Conservation (phyloP, 1,140 invertebrate genomes). For the Neelides sp. region DNA sequence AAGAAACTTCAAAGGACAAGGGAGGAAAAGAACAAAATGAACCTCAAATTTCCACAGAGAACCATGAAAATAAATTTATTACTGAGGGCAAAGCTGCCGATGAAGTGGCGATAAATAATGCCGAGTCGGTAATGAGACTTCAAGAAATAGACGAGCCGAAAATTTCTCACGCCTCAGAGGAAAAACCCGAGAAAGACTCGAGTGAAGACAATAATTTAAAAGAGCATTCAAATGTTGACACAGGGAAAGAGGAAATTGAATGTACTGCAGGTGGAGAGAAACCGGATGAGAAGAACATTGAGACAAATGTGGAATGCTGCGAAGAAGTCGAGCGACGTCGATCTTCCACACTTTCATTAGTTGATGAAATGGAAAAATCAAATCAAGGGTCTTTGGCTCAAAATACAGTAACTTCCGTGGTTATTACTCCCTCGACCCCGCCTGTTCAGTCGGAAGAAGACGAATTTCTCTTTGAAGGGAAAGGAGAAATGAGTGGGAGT, state of each 20-base stretch:
- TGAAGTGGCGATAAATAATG: constrained; percentile 32
- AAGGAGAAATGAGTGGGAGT: not conserved
- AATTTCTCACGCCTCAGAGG: constrained; percentile 1
- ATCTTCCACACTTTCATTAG: too few relatives aligned
- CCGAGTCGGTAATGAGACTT: not conserved
- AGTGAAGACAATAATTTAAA: not conserved
- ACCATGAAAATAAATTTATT: not conserved
- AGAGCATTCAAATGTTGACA: too few relatives aligned
- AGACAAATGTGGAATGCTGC: not conserved
- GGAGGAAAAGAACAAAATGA: constrained; percentile 8
- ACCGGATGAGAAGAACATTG: too few relatives aligned
- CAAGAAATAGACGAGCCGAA: too few relatives aligned
- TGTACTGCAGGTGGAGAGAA: too few relatives aligned
- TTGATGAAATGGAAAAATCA: too few relatives aligned
- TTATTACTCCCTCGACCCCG: too few relatives aligned
- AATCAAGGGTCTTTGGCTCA: too few relatives aligned
- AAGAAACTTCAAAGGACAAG: not conserved
- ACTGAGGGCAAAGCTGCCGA: constrained; percentile 2
- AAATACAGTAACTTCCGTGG: too few relatives aligned
- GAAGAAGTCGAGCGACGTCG: too few relatives aligned
- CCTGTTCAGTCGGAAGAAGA: not conserved
- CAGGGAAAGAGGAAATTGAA: too few relatives aligned
- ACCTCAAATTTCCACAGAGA: not conserved
- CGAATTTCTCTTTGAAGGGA: constrained; percentile 2
- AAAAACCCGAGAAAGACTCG: too few relatives aligned